Conservation (phyloP, 2,113 vertebrate genomes). For the Actenoides hombroni region DNA sequence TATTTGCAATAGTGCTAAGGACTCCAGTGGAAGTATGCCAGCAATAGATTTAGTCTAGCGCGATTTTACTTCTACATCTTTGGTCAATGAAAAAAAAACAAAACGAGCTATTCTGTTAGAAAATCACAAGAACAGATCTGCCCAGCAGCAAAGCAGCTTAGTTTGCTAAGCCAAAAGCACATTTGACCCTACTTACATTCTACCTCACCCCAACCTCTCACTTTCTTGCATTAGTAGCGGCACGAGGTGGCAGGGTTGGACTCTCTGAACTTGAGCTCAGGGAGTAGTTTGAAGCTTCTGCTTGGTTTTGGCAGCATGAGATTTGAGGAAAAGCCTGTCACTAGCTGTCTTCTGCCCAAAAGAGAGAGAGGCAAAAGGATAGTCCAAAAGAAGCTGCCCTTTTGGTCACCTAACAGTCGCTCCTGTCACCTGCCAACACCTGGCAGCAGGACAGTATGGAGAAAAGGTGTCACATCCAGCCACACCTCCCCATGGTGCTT, state of each 20-base stretch:
- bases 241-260: neutral
- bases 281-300: neutral
- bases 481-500: neutral
- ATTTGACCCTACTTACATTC: neutral
- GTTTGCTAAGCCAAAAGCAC: neutral
- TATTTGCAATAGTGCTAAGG: slow-evolving; percentile 42
- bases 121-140: neutral
- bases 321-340: neutral
- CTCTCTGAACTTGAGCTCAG: neutral
- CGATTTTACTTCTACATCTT: slow-evolving; percentile 21
- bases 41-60: slow-evolving; percentile 37
- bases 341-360: neutral
- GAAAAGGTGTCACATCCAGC: neutral
- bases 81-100: neutral
- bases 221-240: neutral
- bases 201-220: neutral
- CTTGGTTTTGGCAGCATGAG: neutral
- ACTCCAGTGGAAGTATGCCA: slow-evolving; percentile 20
- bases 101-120: slow-evolving; percentile 5
- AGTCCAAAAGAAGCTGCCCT: neutral
- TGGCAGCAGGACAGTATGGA: neutral
- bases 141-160: slow-evolving; percentile 12
- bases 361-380: neutral
- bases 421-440: neutral
- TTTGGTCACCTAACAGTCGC: neutral